A percentile compares a stretch with the other conserved stretches of the same genome.
Conservation (phyloP, 2,113 vertebrate genomes). For the Lepisosteus osseus region DNA sequence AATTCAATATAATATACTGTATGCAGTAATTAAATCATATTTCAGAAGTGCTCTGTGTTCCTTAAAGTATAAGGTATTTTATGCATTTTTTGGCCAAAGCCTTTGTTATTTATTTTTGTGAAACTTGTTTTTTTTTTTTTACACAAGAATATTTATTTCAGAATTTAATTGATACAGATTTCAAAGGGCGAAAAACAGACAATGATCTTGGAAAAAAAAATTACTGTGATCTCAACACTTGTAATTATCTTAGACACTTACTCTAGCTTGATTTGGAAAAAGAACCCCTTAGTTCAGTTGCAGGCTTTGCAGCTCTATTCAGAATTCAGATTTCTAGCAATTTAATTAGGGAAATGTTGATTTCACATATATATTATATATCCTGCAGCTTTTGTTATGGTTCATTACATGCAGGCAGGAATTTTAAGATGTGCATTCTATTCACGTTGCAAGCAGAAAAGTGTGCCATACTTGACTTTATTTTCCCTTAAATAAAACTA, state of each 20-base stretch:
- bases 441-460: neutral
- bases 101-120: neutral
- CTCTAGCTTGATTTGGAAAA: constrained; percentile 31
- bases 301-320: constrained; percentile 6
- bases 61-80: too few species aligned
- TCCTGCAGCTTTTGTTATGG: constrained; percentile 45
- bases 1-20: too few species aligned
- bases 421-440: constrained; percentile 25
- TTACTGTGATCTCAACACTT: constrained; percentile 50
- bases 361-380: constrained; percentile 32
- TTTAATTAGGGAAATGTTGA: constrained; percentile 24
- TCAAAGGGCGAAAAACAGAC: constrained; percentile 36
- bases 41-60: neutral
- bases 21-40: neutral
- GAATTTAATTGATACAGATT: constrained; percentile 56
- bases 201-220: constrained; percentile 9
- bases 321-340: constrained; percentile 6
- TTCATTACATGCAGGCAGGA: constrained; percentile 32
- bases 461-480: neutral
- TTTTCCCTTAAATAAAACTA: neutral
- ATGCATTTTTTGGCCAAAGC: too few species aligned
- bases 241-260: constrained; percentile 51
- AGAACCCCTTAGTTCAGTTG: constrained; percentile 38
- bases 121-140: neutral
- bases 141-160: constrained; percentile 21